Percentiles rank a stretch among this genome's conserved stretches.
Evolutionary conservation across 2,797 vertebrate species (phyloP).

Genomic region (Argya squamiceps): DNA sequence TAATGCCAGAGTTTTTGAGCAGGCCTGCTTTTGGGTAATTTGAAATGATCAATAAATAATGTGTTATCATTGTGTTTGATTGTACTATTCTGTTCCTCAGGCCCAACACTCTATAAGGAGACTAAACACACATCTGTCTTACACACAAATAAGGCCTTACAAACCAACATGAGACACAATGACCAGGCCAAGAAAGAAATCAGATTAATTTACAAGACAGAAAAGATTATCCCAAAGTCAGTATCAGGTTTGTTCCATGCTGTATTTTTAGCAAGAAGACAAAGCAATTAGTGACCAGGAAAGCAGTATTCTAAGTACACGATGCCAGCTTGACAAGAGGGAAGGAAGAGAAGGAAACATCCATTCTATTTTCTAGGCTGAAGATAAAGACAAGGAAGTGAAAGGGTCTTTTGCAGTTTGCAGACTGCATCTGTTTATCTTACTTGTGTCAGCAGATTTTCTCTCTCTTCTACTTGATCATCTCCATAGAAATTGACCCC

Average conservation of each 20-base stretch:
- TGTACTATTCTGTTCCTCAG: background rate
- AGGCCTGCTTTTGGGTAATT: background rate
- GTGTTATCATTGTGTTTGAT: background rate
- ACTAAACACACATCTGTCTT: background rate
- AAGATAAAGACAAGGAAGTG: slow-evolving; percentile 63
- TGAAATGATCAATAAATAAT: background rate
- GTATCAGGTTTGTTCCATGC: slow-evolving; percentile 52
- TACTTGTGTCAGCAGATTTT: slow-evolving; percentile 88
- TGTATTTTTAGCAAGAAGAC: slow-evolving; percentile 26
- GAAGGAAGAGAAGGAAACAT: slow-evolving; percentile 61
- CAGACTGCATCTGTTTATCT: slow-evolving; percentile 73
- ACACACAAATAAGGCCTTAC: background rate
- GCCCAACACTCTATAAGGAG: background rate
- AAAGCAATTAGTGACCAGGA: slow-evolving; percentile 63
- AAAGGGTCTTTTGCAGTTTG: slow-evolving; percentile 45
- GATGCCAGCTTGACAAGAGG: slow-evolving; percentile 24
- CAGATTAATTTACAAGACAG: slow-evolving; percentile 43
- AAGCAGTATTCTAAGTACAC: slow-evolving; percentile 28
- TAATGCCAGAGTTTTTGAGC: background rate
- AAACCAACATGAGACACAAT: background rate
- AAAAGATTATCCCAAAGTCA: slow-evolving; percentile 7
- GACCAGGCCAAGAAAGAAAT: slow-evolving; percentile 32
- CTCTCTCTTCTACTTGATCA: slow-evolving; percentile 80
- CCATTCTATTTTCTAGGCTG: slow-evolving; percentile 56
- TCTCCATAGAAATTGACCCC: slow-evolving; percentile 82